Evolutionary conservation across 2,113 vertebrate species (phyloP).

Genomic region (Megalops atlanticus): DNA sequence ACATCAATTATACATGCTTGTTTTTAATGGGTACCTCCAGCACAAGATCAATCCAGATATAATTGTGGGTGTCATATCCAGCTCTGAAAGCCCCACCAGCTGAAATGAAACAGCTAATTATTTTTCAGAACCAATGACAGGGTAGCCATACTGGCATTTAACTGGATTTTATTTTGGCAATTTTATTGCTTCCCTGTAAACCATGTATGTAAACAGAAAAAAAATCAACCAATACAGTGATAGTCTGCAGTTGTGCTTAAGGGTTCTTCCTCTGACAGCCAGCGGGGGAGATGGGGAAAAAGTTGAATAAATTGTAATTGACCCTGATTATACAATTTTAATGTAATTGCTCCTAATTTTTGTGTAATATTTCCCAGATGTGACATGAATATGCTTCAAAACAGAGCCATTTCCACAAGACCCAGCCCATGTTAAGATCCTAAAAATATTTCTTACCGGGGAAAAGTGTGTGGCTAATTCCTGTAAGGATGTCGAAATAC

Average conservation of each 20-base stretch:
- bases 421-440: not conserved
- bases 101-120: constrained; percentile 23
- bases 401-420: not conserved
- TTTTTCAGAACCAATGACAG: constrained; percentile 5
- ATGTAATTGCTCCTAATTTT: not conserved
- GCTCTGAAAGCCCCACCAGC: constrained; percentile 21
- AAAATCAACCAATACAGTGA: not conserved
- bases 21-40: constrained; percentile 56
- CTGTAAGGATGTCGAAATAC: not conserved
- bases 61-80: constrained; percentile 58
- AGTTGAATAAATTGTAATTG: not conserved
- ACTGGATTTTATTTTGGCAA: not conserved
- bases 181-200: not conserved
- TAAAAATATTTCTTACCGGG: not conserved
- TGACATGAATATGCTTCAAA: not conserved
- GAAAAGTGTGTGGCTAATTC: not conserved
- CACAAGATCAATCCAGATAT: constrained; percentile 51
- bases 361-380: not conserved
- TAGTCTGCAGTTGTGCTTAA: not conserved
- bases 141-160: not conserved
- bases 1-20: constrained; percentile 49
- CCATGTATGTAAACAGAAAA: not conserved
- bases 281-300: not conserved
- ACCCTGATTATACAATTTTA: not conserved
- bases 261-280: not conserved